Conservation (phyloP, 2,113 vertebrate genomes). For the Vanacampus margaritifer region DNA sequence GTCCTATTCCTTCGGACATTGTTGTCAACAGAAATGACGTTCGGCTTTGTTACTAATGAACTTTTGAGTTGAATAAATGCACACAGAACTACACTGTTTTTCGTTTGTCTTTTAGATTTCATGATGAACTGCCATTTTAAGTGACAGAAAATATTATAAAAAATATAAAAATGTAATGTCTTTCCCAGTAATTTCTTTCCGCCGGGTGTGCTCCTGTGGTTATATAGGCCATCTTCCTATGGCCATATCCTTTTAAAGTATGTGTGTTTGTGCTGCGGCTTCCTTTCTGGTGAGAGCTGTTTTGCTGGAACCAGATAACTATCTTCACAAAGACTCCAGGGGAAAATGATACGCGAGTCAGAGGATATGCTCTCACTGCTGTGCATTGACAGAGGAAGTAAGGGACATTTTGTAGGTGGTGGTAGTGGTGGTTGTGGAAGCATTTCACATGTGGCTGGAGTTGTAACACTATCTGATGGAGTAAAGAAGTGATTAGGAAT, state of each 20-base stretch:
- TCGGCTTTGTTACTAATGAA: too few relatives aligned
- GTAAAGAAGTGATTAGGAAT: slow-evolving; percentile 34
- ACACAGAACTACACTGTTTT: too few relatives aligned
- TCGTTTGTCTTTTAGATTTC: too few relatives aligned
- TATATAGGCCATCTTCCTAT: slow-evolving; percentile 61
- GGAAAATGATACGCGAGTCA: slow-evolving; percentile 33
- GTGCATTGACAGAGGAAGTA: slow-evolving; percentile 30
- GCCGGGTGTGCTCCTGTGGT: slow-evolving; percentile 62
- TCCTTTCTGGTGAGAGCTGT: slow-evolving; percentile 59
- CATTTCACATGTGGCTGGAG: slow-evolving; percentile 50
- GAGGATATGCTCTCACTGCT: slow-evolving; percentile 28
- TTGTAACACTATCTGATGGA: slow-evolving; percentile 42
- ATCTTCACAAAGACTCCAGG: slow-evolving; percentile 38
- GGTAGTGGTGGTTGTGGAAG: slow-evolving; percentile 43
- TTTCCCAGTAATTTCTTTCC: too few relatives aligned
- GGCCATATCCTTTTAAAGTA: slow-evolving; percentile 50
- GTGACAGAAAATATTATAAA: too few relatives aligned
- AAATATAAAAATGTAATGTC: too few relatives aligned
- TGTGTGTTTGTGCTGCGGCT: slow-evolving; percentile 56
- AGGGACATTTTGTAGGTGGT: slow-evolving; percentile 32
- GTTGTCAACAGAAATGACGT: too few relatives aligned
- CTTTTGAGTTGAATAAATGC: too few relatives aligned
- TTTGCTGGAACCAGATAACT: slow-evolving; percentile 61
- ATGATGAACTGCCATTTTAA: too few relatives aligned
- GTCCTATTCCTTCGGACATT: too few relatives aligned